phyloP scores from a whole-genome alignment of 2,797 vertebrate genomes.

The Microctenopoma steveboyesi region DNA sequence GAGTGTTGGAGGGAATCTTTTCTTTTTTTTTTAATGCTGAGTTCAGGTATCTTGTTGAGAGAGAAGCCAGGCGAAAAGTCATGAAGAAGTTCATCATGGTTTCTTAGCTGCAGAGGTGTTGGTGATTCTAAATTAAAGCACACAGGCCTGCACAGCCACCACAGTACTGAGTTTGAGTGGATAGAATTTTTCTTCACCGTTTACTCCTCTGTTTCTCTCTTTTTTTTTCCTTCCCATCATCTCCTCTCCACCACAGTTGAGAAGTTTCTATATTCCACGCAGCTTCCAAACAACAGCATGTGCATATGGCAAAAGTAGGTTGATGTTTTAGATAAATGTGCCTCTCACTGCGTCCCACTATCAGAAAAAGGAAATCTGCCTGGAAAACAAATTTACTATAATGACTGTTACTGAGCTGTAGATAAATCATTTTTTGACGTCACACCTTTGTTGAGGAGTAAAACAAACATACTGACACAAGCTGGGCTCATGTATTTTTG shows the following conservation, averaged over 20 bases:
- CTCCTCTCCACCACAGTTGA: slow-evolving; percentile 83
- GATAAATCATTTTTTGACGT: too few species aligned
- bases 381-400: too few species aligned
- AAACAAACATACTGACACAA: too few species aligned
- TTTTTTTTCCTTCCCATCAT: neutral
- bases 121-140: neutral
- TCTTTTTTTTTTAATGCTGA: slow-evolving; percentile 25
- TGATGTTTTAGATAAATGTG: too few species aligned
- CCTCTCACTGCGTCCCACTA: too few species aligned
- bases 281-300: slow-evolving; percentile 92
- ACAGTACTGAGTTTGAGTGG: too few species aligned
- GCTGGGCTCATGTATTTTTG: too few species aligned
- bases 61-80: slow-evolving; percentile 10
- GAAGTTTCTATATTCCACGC: slow-evolving; percentile 92
- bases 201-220: neutral
- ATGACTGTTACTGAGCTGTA: too few species aligned
- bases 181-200: neutral
- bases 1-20: slow-evolving; percentile 31
- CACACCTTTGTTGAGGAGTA: too few species aligned
- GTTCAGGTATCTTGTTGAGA: slow-evolving; percentile 4
- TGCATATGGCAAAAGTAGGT: slow-evolving; percentile 27
- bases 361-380: too few species aligned
- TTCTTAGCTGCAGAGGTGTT: slow-evolving; percentile 5
- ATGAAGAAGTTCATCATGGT: neutral
- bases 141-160: too few species aligned